Evolutionary conservation across 2,113 vertebrate species (phyloP).

Genomic region (Oxygymnocypris stewartii): DNA sequence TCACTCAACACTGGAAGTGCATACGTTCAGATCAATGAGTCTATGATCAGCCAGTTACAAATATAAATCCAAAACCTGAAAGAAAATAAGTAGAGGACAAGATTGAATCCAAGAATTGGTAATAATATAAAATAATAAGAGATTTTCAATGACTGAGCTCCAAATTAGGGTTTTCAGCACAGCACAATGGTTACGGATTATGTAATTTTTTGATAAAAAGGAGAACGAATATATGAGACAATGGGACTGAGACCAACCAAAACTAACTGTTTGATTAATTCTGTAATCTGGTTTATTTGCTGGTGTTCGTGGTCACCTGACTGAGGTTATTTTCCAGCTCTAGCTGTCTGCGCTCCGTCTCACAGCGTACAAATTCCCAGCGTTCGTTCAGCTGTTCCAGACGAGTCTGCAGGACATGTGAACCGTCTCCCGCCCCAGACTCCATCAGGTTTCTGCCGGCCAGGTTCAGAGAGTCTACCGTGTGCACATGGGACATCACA

Average conservation of each 20-base stretch:
- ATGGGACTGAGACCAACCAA: neutral
- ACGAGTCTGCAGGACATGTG: constrained; percentile 75
- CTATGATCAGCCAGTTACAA: no score
- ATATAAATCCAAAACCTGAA: no score
- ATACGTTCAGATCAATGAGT: no score
- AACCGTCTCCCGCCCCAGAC: constrained; percentile 69
- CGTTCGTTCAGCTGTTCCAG: constrained; percentile 78
- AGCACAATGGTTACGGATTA: neutral
- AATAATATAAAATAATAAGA: neutral
- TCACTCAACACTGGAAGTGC: no score
- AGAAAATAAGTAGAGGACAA: no score
- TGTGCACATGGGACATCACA: constrained; percentile 82
- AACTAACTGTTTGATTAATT: neutral
- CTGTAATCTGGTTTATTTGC: neutral
- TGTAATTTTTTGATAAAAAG: no score
- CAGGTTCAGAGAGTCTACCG: constrained; percentile 79
- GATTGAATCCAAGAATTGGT: no score
- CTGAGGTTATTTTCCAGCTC: constrained; percentile 85
- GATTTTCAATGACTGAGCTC: no score
- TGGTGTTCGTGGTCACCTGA: constrained; percentile 73
- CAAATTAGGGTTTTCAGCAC: no score
- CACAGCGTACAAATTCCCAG: constrained; percentile 83
- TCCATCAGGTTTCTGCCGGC: constrained; percentile 79
- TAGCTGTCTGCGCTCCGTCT: constrained; percentile 83
- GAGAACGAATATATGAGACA: neutral